Evolutionary conservation across 2,797 vertebrate genomes (phyloP).

Genomic region (Micropoecilia bifurca): DNA sequence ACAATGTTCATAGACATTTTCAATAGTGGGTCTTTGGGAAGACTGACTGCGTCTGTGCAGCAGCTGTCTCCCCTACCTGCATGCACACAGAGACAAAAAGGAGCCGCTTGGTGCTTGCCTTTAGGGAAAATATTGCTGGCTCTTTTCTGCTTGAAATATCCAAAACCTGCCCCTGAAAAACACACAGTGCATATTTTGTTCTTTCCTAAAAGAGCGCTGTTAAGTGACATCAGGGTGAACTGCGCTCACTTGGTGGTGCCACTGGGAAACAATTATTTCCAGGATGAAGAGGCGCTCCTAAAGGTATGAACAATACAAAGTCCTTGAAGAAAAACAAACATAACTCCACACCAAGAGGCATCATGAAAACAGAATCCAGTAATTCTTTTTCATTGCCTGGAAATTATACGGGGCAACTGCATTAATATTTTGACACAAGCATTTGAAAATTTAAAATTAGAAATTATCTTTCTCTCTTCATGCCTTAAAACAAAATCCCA

Average conservation of each 20-base stretch:
- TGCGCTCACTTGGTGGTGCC: neutral
- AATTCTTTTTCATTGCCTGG: neutral
- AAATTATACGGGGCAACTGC: neutral
- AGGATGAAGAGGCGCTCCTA: neutral
- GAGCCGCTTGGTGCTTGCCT: neutral
- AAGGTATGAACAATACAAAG: neutral
- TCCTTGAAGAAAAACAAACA: neutral
- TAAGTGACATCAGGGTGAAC: neutral
- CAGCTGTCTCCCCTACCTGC: neutral
- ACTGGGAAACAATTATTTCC: neutral
- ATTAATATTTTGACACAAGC: neutral
- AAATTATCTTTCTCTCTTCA: neutral
- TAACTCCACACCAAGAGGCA: neutral
- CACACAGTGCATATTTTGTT: neutral
- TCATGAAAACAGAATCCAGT: neutral
- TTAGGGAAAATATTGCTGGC: neutral
- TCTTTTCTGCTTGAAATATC: conserved; percentile 1
- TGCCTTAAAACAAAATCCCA: conserved; percentile 4
- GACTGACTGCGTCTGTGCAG: neutral
- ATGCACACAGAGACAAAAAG: neutral
- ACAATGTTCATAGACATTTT: neutral
- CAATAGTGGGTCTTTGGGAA: neutral
- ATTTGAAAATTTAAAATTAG: neutral
- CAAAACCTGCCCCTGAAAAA: neutral
- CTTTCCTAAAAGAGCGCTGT: neutral